Evolutionary conservation across 2,888 invertebrate species (phyloP).

Genomic region (Acanthosepion lycidas): DNA sequence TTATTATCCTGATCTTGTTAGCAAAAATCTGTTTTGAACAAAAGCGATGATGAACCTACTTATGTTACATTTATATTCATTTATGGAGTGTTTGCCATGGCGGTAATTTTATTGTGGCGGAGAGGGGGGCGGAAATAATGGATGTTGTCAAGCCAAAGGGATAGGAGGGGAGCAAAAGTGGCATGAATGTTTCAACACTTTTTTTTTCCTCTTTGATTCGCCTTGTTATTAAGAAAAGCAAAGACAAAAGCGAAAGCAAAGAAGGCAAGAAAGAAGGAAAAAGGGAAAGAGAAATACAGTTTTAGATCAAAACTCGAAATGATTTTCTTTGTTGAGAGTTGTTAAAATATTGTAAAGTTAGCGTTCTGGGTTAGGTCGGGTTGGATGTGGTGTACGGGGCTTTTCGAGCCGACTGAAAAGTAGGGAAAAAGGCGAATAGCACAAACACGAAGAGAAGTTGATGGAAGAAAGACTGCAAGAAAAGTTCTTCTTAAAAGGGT

Average conservation of each 20-base stretch:
- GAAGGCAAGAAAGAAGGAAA: too few relatives aligned
- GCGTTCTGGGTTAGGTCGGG: not conserved
- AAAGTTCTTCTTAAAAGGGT: not conserved
- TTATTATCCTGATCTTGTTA: not conserved
- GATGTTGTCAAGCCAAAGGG: conserved; percentile 2
- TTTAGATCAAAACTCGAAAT: not conserved
- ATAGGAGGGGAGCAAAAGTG: not conserved
- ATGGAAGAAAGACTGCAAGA: not conserved
- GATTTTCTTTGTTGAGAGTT: not conserved
- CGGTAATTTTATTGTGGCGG: not conserved
- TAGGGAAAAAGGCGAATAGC: too few relatives aligned
- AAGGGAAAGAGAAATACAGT: not conserved
- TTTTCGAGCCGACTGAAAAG: not conserved
- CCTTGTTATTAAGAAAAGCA: not conserved
- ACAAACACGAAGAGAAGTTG: not conserved
- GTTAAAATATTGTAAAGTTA: not conserved
- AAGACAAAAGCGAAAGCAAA: not conserved
- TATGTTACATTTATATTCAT: conserved; percentile 33
- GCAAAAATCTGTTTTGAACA: not conserved
- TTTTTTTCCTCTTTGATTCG: not conserved
- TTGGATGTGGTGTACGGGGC: not conserved
- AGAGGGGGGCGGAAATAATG: not conserved
- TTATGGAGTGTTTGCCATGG: not conserved
- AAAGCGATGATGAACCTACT: not conserved
- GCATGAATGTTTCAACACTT: not conserved